Evolutionary conservation across 1,140 invertebrate species (phyloP).

Genomic region (Drosophila eugracilis): DNA sequence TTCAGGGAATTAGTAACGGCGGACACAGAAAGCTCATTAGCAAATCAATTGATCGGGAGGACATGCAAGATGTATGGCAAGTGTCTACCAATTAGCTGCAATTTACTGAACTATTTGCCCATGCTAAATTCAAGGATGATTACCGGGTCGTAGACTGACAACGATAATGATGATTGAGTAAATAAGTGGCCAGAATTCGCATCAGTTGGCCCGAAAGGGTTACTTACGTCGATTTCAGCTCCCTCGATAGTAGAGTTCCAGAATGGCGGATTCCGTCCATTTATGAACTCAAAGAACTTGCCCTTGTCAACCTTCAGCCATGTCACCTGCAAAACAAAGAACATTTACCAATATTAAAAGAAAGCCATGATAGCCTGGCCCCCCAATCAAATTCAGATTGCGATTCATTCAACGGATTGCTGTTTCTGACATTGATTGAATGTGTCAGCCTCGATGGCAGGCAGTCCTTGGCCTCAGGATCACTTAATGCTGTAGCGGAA

Average conservation of each 20-base stretch:
- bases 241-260: conserved; percentile 88
- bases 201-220: too few relatives aligned
- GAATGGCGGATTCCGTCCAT: conserved; percentile 90
- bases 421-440: conserved; percentile 74
- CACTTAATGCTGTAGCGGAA: conserved; percentile 12
- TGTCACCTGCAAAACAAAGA: conserved; percentile 85
- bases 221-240: conserved; percentile 90
- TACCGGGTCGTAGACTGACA: conserved; percentile 19
- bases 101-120: conserved; percentile 14
- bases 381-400: not conserved
- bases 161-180: conserved; percentile 31
- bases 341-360: conserved; percentile 61
- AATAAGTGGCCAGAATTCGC: conserved; percentile 11
- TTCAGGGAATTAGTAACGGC: conserved; percentile 10
- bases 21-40: conserved; percentile 33
- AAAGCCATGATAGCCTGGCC: conserved; percentile 13
- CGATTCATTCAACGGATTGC: not conserved
- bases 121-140: conserved; percentile 23
- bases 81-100: conserved; percentile 37
- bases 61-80: not conserved
- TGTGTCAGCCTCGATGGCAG: conserved; percentile 40
- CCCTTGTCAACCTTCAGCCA: conserved; percentile 91
- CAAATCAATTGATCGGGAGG: conserved; percentile 31
- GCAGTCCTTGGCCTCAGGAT: conserved; percentile 14
- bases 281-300: conserved; percentile 91